A percentile compares a stretch with the other conserved stretches of the same genome.
Evolutionary conservation across 1,140 invertebrate genomes (phyloP).

Genomic region (Neotoxoptera formosana): DNA sequence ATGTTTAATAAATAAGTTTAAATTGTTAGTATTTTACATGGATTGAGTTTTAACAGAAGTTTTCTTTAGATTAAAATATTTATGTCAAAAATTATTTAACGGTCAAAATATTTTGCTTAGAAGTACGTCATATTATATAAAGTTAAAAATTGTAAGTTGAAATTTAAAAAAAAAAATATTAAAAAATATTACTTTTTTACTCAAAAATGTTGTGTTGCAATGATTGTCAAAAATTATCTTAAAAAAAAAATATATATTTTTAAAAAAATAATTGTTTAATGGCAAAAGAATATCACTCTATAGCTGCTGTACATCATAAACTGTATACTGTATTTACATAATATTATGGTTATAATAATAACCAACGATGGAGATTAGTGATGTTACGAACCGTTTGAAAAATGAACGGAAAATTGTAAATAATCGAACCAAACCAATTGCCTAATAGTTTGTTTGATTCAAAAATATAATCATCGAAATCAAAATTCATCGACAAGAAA

Average conservation of each 20-base stretch:
- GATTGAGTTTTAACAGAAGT: background rate
- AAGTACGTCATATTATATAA: background rate
- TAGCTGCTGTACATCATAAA: no score
- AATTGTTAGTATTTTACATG: background rate
- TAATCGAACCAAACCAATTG: background rate
- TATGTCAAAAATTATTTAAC: background rate
- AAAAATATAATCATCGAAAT: background rate
- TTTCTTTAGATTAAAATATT: background rate
- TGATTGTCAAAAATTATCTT: background rate
- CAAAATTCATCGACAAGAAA: background rate
- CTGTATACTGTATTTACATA: background rate
- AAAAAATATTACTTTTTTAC: background rate
- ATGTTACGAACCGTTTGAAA: background rate
- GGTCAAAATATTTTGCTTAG: background rate
- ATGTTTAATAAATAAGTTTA: background rate
- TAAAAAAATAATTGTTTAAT: no score
- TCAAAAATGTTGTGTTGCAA: background rate
- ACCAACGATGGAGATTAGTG: background rate
- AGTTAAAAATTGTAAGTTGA: no score
- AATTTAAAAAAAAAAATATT: background rate
- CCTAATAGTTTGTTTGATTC: background rate
- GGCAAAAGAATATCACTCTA: background rate
- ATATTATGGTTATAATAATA: background rate
- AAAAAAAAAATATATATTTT: no score
- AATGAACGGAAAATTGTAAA: background rate